Base-by-base conservation (phyloP, 1,140 invertebrate species). In the Ostrea denselamellosa region DNA sequence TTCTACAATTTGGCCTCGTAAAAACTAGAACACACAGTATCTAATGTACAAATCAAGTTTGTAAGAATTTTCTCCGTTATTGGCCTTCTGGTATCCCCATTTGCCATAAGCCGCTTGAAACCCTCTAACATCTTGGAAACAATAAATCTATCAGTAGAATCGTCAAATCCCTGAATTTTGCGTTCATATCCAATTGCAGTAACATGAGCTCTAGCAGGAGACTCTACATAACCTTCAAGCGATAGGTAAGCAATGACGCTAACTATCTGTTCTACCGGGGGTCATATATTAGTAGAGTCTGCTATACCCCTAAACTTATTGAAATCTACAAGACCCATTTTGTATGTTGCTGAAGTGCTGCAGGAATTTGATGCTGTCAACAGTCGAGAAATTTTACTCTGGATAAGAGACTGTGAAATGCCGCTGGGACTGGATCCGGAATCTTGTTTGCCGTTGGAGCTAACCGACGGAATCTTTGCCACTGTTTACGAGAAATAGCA, bases 41-140 rank as follows among this genome's bases (percentile, higher is more conserved):
- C 8, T 17, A 9, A 34, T 51, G 19, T 14, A 28, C 22, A 22
- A 1, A 83, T 62, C 25, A 51, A 58, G n/a, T n/a, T 28, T 17
- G 19, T 14, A 52, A 71, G 58, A 25, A 22, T 10, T 68, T 25
- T 54, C 58, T 84, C 9, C 10, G 54, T 85, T 68, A 84, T 85
- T 19, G 86, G 9, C 14, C 17, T 8, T 51, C 58, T 44, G n/a
- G 22, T 53, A 65, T 82, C 68, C 8, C 17, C 34, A 2, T 25
- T 62, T 3, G 51, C 34, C 12, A 53, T 44, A 12, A 34, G 3
- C 8, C 87, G 82, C 4, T 44, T 0, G n/a, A 77, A 62, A 10
- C 83, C 83, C 5, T 71, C 28, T 34, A 88, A n/a, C 22, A 88
- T 22, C 34, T 88, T 88, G 19, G 28, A 28, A n/a, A 85, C 52